phyloP scores from a whole-genome alignment of 1,140 invertebrate species.

The Branchinecta lynchi region DNA sequence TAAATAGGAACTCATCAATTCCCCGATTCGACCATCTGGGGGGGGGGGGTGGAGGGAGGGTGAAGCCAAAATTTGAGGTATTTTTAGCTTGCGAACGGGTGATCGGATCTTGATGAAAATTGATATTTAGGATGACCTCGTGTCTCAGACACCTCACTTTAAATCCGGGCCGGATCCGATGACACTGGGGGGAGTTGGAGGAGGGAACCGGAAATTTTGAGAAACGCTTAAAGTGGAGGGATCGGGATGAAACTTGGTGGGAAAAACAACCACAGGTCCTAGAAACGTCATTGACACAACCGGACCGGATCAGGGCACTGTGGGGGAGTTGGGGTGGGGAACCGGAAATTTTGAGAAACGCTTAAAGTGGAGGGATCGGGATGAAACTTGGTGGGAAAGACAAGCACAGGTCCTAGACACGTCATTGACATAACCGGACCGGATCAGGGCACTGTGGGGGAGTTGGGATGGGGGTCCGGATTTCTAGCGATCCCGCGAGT shows the following conservation, averaged over 20 bases:
- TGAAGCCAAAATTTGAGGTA: too few species aligned
- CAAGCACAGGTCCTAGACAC: too few species aligned
- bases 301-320: too few species aligned
- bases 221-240: conserved; percentile 4
- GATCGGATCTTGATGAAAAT: too few species aligned
- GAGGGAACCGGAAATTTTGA: conserved; percentile 2
- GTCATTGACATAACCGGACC: too few species aligned
- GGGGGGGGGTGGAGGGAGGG: too few species aligned
- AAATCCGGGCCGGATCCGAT: neutral
- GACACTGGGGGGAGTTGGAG: neutral
- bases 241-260: conserved; percentile 5
- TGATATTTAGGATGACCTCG: conserved; percentile 2
- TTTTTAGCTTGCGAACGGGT: too few species aligned
- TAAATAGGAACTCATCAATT: too few species aligned
- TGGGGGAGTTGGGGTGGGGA: neutral
- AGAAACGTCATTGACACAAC: conserved; percentile 1
- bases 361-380: neutral
- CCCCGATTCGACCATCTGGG: too few species aligned
- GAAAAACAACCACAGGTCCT: neutral
- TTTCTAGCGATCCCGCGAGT: too few species aligned
- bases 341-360: neutral
- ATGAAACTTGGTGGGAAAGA: conserved; percentile 10
- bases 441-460: too few species aligned
- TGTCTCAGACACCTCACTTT: neutral
- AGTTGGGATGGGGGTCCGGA: too few species aligned